Conservation (phyloP, 2,888 invertebrate genomes). For the Platycheirus albimanus region DNA sequence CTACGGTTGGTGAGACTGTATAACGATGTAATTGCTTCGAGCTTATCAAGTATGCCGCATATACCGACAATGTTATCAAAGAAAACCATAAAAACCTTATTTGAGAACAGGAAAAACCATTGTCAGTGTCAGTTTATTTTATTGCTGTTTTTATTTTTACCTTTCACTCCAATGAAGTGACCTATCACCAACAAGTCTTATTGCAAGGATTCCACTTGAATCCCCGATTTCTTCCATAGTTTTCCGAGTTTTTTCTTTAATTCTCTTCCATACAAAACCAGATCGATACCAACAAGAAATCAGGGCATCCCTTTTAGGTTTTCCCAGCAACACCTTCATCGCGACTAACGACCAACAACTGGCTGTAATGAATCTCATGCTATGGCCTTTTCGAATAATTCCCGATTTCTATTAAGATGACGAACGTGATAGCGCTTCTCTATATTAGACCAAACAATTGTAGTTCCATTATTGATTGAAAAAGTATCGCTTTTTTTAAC, state of each 20-base stretch:
- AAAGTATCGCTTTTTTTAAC: conserved; percentile 41
- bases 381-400: neutral
- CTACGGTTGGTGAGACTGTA: conserved; percentile 79
- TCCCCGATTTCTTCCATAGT: conserved; percentile 76
- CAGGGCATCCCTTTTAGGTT: neutral
- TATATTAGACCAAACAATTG: conserved; percentile 40
- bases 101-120: neutral
- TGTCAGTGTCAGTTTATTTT: neutral
- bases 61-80: conserved; percentile 76
- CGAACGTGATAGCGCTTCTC: conserved; percentile 39
- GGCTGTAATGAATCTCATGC: neutral
- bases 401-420: conserved; percentile 58
- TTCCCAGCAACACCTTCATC: conserved; percentile 45
- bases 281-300: neutral
- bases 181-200: conserved; percentile 77
- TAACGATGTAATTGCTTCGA: conserved; percentile 78
- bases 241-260: neutral
- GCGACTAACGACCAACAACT: neutral
- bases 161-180: conserved; percentile 77
- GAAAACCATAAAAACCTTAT: conserved; percentile 78
- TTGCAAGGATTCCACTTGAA: conserved; percentile 78
- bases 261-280: neutral
- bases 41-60: conserved; percentile 76
- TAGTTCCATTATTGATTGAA: conserved; percentile 35
- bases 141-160: conserved; percentile 39